These are phyloP conservation scores for Cephus nigrinus DNA, from an alignment of 2,888 invertebrate species.

Conservation along the genomic window DNA sequence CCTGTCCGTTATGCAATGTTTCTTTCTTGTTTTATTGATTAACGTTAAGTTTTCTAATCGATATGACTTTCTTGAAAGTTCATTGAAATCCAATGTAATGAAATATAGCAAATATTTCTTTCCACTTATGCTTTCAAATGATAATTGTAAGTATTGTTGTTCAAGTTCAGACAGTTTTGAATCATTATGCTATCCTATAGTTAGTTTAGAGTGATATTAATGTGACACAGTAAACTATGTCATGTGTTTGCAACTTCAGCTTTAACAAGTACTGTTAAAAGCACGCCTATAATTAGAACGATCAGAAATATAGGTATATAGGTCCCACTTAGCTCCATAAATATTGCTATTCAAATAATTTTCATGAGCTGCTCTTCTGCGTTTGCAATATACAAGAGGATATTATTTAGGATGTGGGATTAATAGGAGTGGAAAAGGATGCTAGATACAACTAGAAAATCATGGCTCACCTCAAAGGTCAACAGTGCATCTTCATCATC, in stretches of 20 bases:
- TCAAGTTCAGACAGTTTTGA: background rate
- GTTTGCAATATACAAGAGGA: background rate
- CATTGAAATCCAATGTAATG: background rate
- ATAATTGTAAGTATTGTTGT: background rate
- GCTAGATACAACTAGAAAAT: background rate
- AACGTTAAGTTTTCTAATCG: background rate
- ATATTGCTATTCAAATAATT: background rate
- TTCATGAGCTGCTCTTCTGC: background rate
- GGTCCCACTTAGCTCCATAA: background rate
- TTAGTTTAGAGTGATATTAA: background rate
- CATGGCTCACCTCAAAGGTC: constrained; percentile 77
- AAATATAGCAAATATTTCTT: background rate
- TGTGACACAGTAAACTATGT: background rate
- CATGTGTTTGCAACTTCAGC: background rate
- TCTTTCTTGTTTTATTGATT: constrained; percentile 30
- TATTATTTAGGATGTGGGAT: background rate
- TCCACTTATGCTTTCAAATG: background rate
- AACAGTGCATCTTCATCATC: constrained; percentile 80
- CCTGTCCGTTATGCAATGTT: constrained; percentile 54
- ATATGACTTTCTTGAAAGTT: background rate
- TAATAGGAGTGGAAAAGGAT: background rate
- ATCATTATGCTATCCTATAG: background rate
- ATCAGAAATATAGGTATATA: background rate
- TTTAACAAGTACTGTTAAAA: background rate
- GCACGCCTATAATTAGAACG: background rate